Percentiles rank a stretch among this genome's conserved stretches.
Conservation (phyloP, 2,113 vertebrate species). For the Tetrax tetrax region DNA sequence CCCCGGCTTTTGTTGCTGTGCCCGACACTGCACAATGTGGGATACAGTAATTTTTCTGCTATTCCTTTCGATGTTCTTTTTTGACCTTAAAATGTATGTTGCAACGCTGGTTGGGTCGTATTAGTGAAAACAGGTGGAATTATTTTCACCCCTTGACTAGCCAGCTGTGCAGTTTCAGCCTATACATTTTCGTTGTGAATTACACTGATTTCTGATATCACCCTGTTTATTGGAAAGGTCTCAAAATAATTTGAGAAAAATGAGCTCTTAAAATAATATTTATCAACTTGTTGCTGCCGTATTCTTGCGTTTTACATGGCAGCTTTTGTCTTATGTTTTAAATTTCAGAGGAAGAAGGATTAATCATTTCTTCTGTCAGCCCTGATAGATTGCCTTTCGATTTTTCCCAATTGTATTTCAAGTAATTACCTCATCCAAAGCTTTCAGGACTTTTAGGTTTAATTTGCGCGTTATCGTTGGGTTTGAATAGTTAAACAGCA, state of each 20-base stretch:
- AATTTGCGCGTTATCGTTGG: neutral
- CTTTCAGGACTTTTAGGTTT: neutral
- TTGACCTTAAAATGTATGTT: neutral
- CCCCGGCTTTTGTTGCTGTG: neutral
- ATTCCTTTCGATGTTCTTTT: neutral
- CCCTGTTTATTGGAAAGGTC: neutral
- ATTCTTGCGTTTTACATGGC: neutral
- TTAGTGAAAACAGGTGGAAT: neutral
- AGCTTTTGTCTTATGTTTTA: neutral
- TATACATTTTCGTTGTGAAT: neutral
- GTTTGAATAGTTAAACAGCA: neutral
- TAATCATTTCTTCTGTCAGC: neutral
- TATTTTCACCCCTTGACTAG: neutral
- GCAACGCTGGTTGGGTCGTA: accelerated
- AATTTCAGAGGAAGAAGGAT: neutral
- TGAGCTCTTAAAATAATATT: neutral
- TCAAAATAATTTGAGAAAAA: neutral
- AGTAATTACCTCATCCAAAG: neutral
- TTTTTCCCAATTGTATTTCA: neutral
- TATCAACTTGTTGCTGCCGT: neutral
- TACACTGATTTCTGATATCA: neutral
- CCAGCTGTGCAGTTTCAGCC: neutral
- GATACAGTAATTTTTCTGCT: neutral
- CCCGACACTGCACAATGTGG: accelerated
- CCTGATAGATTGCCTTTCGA: neutral